Evolutionary conservation across 2,888 invertebrate genomes (phyloP), one percentile per base, ranked within the genome.

Genomic region (Fabriciana adippe): DNA sequence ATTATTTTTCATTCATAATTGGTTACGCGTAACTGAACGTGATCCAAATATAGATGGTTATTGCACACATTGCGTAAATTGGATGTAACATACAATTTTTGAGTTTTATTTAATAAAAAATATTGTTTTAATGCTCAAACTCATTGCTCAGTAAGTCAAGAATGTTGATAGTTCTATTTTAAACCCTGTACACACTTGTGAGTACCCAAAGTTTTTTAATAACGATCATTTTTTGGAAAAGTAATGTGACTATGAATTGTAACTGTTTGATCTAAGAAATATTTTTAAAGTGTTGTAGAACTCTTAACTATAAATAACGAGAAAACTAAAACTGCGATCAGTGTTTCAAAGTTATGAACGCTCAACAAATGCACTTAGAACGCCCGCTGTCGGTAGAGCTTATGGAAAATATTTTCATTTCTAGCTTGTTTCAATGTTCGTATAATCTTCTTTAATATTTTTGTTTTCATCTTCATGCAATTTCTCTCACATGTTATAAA

Each of bases 281-380:
- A 41, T 66, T 64, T 70, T 64, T 56, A 64, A 71, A 71, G 60
- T 68, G 64, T 54, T 55, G 64, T 64, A 64, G 60, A 60, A 67
- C 70, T 60, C 61, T 26, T 61, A 72, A 72, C 26, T 48, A 73
- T 73, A 74, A 72, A 72, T 73, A 73, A 72, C 70, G 68, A 66
- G 53, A 66, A 63, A 71, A 71, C 68, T 69, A 67, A 62, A 68
- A 68, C 64, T 69, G 56, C 72, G 73, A 74, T 73, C 73, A 71
- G 69, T 70, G 73, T 73, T 72, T 65, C 67, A 69, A 72, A 73
- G 64, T 73, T 73, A 73, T 72, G 70, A 70, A 73, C 70, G 55
- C 68, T 66, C 66, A 64, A 74, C 70, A 72, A 73, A 73, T 73
- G 68, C 72, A 71, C 73, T 72, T 69, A 72, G 65, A 63, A 69